phyloP scores from a whole-genome alignment of 2,797 vertebrate species.

The Pelobates cultripes region DNA sequence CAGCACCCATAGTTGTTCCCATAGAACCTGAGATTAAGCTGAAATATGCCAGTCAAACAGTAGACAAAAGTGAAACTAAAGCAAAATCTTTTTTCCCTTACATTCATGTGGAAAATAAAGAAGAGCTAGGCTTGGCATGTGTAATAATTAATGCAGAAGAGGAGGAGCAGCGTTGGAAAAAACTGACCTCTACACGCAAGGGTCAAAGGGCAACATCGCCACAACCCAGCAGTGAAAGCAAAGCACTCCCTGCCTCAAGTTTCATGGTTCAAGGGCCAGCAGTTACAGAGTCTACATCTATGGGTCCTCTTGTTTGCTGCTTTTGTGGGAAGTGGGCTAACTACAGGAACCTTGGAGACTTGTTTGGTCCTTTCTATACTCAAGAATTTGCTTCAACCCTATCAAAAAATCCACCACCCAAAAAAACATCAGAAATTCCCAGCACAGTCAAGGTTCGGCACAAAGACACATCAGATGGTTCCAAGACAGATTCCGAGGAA shows the following conservation, averaged over 20 bases:
- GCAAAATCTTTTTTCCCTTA: conserved; percentile 92
- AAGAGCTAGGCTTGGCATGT: conserved; percentile 92
- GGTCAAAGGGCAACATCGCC: conserved; percentile 77
- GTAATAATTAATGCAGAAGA: conserved; percentile 96
- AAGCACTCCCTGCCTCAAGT: conserved; percentile 88
- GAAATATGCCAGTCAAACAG: conserved; percentile 76
- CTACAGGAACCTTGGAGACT: conserved; percentile 96
- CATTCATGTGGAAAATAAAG: conserved; percentile 94
- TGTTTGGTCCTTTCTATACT: conserved; percentile 96
- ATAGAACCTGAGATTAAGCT: conserved; percentile 80
- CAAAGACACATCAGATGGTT: conserved; percentile 79
- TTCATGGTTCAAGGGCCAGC: conserved; percentile 92
- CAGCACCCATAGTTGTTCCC: conserved; percentile 73
- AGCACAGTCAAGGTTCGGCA: conserved; percentile 80
- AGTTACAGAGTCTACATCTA: conserved; percentile 87
- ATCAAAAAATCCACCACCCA: conserved; percentile 91
- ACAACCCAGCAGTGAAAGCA: conserved; percentile 81
- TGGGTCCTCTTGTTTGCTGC: conserved; percentile 93
- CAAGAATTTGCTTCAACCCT: conserved; percentile 93
- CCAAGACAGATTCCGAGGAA: conserved; percentile 76
- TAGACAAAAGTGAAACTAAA: conserved; percentile 82
- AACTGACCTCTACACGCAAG: conserved; percentile 81
- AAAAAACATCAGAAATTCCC: conserved; percentile 75
- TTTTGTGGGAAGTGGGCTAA: conserved; percentile 98
- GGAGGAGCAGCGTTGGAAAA: conserved; percentile 82